Evolutionary conservation across 2,888 invertebrate genomes (phyloP).

Genomic region (Caenorhabditis japonica): DNA sequence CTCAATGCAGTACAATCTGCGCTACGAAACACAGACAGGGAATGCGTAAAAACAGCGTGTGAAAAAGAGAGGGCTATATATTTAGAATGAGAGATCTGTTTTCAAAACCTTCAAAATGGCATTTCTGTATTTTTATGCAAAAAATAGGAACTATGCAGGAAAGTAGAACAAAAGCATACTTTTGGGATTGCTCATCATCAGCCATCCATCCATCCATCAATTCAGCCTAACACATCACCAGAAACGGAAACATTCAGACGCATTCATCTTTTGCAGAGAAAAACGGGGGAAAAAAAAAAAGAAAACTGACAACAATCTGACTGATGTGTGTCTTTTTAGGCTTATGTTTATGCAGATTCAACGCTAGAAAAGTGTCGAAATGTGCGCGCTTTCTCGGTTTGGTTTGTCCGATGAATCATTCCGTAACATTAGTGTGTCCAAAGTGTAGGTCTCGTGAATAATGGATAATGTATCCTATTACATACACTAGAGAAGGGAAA

Average conservation of each 20-base stretch:
- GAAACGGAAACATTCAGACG: no score
- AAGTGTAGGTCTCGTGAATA: constrained; percentile 31
- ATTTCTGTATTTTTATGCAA: not conserved
- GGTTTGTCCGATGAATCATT: constrained; percentile 37
- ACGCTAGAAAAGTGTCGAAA: constrained; percentile 32
- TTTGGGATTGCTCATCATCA: constrained; percentile 40
- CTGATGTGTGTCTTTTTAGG: no score
- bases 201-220: no score
- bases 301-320: constrained; percentile 20
- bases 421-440: constrained; percentile 26
- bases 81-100: no score
- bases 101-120: no score
- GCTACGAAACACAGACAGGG: no score
- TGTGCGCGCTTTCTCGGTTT: constrained; percentile 18
- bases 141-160: not conserved
- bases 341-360: constrained; percentile 8
- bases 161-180: constrained; percentile 13
- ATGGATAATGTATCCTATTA: constrained; percentile 31
- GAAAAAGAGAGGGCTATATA: no score
- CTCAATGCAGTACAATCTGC: no score
- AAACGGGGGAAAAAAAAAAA: no score
- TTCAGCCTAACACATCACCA: no score
- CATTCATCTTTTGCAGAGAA: constrained; percentile 12
- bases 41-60: no score
- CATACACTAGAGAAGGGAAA: constrained; percentile 2